Base-by-base conservation (phyloP, 2,113 vertebrate genomes). In the Pluvialis apricaria region DNA sequence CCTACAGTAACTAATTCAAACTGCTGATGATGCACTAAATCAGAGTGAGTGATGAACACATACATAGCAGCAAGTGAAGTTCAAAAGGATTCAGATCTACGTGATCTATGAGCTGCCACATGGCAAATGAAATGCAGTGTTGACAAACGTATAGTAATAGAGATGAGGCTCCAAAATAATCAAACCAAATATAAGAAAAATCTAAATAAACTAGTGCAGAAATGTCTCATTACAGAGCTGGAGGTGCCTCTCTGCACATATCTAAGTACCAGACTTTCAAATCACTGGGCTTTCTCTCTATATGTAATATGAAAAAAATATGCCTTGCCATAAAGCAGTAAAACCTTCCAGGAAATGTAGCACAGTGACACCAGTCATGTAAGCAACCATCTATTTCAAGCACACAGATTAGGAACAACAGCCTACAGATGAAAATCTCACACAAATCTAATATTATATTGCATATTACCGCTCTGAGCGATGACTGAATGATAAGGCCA, bases 1-100 rank as follows among this genome's bases (percentile, higher is more conserved):
- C 95, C 94, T 92, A 93, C 68, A 61, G 97, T 98, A 98, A 98
- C 94, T 95, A 97, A 98, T 98, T 95, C 96, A 96, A 98, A 97
- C 94, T 98, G 98, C 98, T 98, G 98, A 98, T 97, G 97, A 98
- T 97, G 97, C 98, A 97, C 96, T 98, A 98, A 98, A 98, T 98
- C 98, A 98, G 97, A 91, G 95, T 98, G 98, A 98, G 75, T 97
- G 97, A 98, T 98, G 97, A 98, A 96, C 96, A 96, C 94, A 96
- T 92, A 97, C 92, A 97, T 10, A 98, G 97, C 95, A 96, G 96
- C 90, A 94, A 97, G 95, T 77, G 65, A 96, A 98, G 96, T 97
- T 97, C 97, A 96, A 97, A 98, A 97, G 97, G 96, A 97, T 97
- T 97, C 96, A 97, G 96, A 98, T 96, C 97, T 94, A 84, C 85